These are phyloP conservation scores for Meloidogyne hapla DNA, from an alignment of 1,140 invertebrate genomes.

Conservation along the genomic window DNA sequence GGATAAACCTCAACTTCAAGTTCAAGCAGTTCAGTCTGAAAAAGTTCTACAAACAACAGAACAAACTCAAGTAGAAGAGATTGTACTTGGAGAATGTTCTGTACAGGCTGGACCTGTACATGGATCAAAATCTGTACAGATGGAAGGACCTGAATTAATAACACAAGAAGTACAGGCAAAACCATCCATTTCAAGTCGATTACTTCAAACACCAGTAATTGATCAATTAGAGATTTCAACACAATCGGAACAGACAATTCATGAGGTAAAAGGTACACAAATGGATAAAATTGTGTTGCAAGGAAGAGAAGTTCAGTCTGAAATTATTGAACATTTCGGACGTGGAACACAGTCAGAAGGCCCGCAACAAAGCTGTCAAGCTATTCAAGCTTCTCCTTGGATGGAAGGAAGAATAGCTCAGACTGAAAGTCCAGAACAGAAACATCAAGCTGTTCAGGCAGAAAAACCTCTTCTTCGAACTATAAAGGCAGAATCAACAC, in stretches of 20 bases:
- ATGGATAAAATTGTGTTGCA: background rate
- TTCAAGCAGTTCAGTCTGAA: background rate
- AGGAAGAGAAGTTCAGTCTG: background rate
- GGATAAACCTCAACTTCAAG: background rate
- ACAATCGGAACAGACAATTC: background rate
- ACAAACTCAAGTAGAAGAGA: background rate
- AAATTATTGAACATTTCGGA: background rate
- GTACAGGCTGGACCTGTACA: background rate
- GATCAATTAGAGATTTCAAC: background rate
- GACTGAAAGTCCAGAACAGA: background rate
- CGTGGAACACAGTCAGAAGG: background rate
- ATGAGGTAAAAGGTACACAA: background rate
- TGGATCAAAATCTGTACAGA: background rate
- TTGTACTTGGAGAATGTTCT: conserved; percentile 2
- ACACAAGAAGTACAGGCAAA: background rate
- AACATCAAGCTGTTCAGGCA: background rate
- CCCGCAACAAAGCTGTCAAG: background rate
- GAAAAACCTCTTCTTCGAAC: background rate
- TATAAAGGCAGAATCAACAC: background rate
- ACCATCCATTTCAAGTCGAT: background rate
- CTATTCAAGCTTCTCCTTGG: background rate
- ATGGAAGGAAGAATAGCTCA: background rate
- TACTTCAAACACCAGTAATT: background rate
- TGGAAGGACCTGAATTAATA: background rate
- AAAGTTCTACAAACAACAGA: background rate